phyloP scores from a whole-genome alignment of 2,113 vertebrate genomes.

The Mellivora capensis region DNA sequence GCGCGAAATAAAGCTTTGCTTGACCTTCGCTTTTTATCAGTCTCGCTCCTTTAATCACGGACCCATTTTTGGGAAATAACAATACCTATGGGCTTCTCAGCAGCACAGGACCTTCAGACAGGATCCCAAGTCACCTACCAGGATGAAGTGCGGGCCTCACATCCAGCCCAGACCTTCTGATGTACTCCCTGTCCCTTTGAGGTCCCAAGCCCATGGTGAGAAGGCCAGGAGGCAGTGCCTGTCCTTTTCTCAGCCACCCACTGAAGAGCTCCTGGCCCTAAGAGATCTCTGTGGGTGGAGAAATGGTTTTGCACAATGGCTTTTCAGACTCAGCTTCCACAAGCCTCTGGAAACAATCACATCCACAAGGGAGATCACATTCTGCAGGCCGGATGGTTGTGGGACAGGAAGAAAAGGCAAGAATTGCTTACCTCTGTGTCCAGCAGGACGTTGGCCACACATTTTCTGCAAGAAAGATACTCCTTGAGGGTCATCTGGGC shows the following conservation, averaged over 20 bases:
- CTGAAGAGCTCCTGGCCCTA: too few relatives aligned
- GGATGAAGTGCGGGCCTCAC: not conserved
- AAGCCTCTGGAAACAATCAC: not conserved
- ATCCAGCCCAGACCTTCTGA: not conserved
- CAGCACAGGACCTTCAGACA: not conserved
- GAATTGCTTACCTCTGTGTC: not conserved
- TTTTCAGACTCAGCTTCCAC: not conserved
- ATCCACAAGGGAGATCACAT: too few relatives aligned
- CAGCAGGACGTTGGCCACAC: not conserved
- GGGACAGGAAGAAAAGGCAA: not conserved
- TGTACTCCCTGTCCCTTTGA: not conserved
- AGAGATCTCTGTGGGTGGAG: not conserved
- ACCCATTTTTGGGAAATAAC: too few relatives aligned
- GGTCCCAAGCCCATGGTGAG: rapidly evolving
- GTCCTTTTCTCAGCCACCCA: not conserved
- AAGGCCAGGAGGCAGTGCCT: not conserved
- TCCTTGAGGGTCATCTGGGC: not conserved
- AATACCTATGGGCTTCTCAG: not conserved
- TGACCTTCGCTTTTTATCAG: too few relatives aligned
- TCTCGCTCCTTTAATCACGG: too few relatives aligned
- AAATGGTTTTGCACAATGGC: not conserved
- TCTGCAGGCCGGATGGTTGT: not conserved
- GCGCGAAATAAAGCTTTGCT: too few relatives aligned
- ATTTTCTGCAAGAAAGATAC: not conserved
- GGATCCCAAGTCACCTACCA: too few relatives aligned